phyloP scores from a whole-genome alignment of 2,113 vertebrate genomes.

The Zosterops hypoxanthus region DNA sequence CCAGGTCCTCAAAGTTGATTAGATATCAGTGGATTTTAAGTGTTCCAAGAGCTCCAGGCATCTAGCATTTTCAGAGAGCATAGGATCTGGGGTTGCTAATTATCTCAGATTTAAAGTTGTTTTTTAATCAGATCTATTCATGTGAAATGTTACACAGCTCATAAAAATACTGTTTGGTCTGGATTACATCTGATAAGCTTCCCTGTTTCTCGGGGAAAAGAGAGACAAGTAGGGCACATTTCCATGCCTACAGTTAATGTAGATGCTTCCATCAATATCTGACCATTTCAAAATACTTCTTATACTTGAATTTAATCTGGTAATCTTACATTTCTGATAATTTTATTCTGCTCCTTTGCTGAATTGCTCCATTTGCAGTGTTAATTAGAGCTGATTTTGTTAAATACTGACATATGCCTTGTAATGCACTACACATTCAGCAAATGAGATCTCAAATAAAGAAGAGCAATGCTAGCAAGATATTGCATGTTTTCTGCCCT shows the following conservation, averaged over 20 bases:
- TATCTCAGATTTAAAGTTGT: not conserved
- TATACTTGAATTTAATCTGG: not conserved
- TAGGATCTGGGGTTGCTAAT: not conserved
- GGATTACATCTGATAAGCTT: not conserved
- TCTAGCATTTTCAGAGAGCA: not conserved
- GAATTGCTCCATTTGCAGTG: not conserved
- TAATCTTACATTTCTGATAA: not conserved
- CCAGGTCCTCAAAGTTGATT: not conserved
- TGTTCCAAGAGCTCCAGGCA: not conserved
- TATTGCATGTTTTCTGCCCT: not conserved
- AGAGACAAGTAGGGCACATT: not conserved
- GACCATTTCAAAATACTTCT: not conserved
- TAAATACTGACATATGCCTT: not conserved
- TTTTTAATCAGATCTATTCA: not conserved
- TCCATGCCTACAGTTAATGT: not conserved
- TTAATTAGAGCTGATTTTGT: not conserved
- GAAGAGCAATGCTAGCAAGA: not conserved
- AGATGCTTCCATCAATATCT: not conserved
- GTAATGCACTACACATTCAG: not conserved
- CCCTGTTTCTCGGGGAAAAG: not conserved
- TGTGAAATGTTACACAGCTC: not conserved
- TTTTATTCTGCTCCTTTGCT: not conserved
- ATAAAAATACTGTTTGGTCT: not conserved
- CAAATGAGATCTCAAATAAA: not conserved
- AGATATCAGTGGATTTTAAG: not conserved